Evolutionary conservation across 2,888 invertebrate species (phyloP), one percentile per base, ranked within the genome.

Genomic region (Hydrotaea cyrtoneurina): DNA sequence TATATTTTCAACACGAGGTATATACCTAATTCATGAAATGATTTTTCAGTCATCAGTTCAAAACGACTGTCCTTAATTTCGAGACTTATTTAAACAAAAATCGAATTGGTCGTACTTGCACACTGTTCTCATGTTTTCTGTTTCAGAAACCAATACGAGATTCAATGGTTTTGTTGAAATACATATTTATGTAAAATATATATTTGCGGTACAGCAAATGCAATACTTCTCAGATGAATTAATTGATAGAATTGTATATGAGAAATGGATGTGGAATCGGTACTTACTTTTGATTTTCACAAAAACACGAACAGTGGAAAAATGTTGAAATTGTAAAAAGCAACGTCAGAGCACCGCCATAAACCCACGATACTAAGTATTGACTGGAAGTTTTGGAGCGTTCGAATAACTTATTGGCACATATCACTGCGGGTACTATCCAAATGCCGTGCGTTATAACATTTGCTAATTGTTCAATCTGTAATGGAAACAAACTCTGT

Each of bases 391-490:
- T 96, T 55, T 93, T 92, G 5, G 97, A 96, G 87, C 97, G 94
- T 86, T 94, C 94, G 82, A 97, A 93, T 89, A 98, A 93, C 91
- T 96, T 95, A 73, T 95, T 93, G 78, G 96, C 95, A 5, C 96
- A 97, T 80, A 96, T 92, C n/a, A 97, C 93, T 88, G 97, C 97
- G 62, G 98, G 98, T 87, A 97, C 93, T 73, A 98, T 96, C 94
- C 96, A 97, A 82, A 97, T 94, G 78, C 97, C 98, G 92, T 98
- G 98, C 43, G 98, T 98, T 88, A 97, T 93, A 66, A 98, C 96
- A 93, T 98, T 98, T 66, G 98, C 98, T 85, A 97, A 93, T 91
- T 98, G 98, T 92, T 98, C 98, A 87, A 97, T 94, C 93, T 96
- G 93, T 80, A 74, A 7, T 31, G 57, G 75, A 80, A 59, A 77